These are phyloP conservation scores for Decapterus maruadsi DNA, from an alignment of 2,797 vertebrate species.

Conservation along the genomic window DNA sequence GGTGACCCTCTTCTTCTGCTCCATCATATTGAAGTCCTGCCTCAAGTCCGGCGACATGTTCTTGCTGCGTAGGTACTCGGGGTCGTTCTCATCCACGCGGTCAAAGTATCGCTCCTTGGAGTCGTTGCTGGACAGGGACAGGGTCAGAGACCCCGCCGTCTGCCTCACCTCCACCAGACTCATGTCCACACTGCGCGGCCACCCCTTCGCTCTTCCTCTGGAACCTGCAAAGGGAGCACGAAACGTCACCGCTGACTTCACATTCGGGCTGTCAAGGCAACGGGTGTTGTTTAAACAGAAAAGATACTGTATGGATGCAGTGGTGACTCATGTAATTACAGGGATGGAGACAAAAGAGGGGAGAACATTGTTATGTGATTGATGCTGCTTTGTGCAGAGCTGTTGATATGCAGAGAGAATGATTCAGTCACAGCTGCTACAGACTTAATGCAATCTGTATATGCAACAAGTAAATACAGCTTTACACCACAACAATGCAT, in stretches of 20 bases:
- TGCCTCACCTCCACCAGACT: conserved; percentile 82
- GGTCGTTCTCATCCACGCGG: conserved; percentile 89
- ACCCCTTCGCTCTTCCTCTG: conserved; percentile 42
- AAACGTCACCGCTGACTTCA: conserved; percentile 37
- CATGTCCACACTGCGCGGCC: conserved; percentile 61
- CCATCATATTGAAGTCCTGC: conserved; percentile 99
- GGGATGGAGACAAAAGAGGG: conserved; percentile 61
- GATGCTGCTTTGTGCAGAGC: conserved; percentile 38
- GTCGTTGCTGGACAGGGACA: conserved; percentile 88
- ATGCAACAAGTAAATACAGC: not conserved
- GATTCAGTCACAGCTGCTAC: conserved; percentile 41
- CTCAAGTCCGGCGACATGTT: conserved; percentile 94
- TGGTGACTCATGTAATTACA: conserved; percentile 81
- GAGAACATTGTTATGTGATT: conserved; percentile 57
- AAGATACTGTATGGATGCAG: conserved; percentile 48
- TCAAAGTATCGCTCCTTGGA: conserved; percentile 92
- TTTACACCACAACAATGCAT: conserved; percentile 21
- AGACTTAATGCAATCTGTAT: not conserved
- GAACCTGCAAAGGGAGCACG: conserved; percentile 40
- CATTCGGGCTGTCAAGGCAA: conserved; percentile 69
- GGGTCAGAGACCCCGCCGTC: conserved; percentile 83
- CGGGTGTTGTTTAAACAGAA: conserved; percentile 42
- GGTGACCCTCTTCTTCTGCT: conserved; percentile 96
- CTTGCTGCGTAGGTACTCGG: conserved; percentile 88
- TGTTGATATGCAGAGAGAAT: conserved; percentile 38